Percentiles rank a stretch among this genome's conserved stretches.
Conservation (phyloP, 2,113 vertebrate species). For the Burhinus oedicnemus region DNA sequence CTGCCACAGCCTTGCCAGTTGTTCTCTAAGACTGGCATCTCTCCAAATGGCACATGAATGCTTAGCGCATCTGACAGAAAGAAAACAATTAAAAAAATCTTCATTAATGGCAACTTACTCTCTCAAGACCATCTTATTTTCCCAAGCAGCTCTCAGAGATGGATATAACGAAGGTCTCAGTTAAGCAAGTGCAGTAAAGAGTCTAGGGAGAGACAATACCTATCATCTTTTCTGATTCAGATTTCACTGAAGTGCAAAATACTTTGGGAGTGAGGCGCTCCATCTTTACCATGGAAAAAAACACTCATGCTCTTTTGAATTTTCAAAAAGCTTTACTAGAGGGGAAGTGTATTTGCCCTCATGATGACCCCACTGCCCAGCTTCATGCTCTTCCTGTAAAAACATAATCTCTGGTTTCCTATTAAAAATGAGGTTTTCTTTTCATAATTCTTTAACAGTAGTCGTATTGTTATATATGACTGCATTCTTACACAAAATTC, state of each 20-base stretch:
- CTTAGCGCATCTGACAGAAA: background rate
- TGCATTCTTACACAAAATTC: background rate
- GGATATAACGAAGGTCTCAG: background rate
- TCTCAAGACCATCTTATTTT: background rate
- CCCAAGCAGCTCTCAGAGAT: background rate
- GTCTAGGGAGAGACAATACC: background rate
- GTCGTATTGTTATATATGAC: background rate
- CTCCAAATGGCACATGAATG: background rate
- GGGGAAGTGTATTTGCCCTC: background rate
- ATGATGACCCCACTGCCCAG: background rate
- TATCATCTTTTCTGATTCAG: background rate
- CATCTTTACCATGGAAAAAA: background rate
- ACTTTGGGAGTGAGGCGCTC: background rate
- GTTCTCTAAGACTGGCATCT: constrained; percentile 22
- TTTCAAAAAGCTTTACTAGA: background rate
- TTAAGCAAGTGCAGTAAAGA: background rate
- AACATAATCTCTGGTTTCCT: background rate
- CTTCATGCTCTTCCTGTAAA: background rate
- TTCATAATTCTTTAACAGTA: background rate
- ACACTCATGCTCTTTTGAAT: accelerated
- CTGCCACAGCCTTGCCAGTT: constrained; percentile 37
- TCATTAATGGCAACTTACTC: background rate
- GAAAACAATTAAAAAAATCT: background rate
- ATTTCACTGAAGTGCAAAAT: background rate
- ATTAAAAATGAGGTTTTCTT: background rate